Evolutionary conservation across 2,113 vertebrate species (phyloP).

Genomic region (Xiphophorus couchianus): DNA sequence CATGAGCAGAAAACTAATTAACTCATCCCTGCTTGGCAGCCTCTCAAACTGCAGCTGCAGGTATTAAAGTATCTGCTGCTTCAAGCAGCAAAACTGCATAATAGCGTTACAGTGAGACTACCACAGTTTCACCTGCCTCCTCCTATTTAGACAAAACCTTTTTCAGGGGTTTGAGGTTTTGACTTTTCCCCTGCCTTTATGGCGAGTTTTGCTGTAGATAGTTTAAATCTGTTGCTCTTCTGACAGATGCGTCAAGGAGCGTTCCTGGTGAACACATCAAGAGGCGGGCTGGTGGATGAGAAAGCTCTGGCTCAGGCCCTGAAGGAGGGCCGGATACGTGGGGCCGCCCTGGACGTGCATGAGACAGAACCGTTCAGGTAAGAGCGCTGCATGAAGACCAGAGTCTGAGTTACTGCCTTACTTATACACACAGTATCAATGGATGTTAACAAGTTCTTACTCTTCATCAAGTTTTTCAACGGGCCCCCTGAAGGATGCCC

Average conservation of each 20-base stretch:
- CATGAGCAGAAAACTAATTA: background rate
- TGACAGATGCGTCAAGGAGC: conserved; percentile 90
- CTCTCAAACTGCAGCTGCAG: background rate
- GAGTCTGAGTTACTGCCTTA: background rate
- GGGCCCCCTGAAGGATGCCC: conserved; percentile 89
- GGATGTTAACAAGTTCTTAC: background rate
- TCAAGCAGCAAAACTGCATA: no score
- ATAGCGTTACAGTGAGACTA: background rate
- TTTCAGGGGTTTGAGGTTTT: no score
- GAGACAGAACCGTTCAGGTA: conserved; percentile 92
- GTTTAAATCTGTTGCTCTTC: conserved; percentile 6
- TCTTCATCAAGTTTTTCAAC: conserved; percentile 82
- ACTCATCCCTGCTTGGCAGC: background rate
- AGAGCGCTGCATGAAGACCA: background rate
- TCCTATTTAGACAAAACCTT: no score
- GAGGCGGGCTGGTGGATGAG: conserved; percentile 89
- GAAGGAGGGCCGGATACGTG: conserved; percentile 91
- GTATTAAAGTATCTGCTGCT: no score
- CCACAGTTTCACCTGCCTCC: background rate
- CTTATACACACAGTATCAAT: background rate
- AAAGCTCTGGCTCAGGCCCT: conserved; percentile 90
- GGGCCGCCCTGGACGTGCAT: conserved; percentile 88
- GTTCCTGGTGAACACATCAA: conserved; percentile 90
- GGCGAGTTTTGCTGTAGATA: background rate
- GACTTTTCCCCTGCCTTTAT: background rate